Percentiles rank a stretch among this genome's conserved stretches.
These are phyloP conservation scores for Brachyrhaphis roseni DNA, from an alignment of 2,797 vertebrate genomes.

Conservation along the genomic window DNA sequence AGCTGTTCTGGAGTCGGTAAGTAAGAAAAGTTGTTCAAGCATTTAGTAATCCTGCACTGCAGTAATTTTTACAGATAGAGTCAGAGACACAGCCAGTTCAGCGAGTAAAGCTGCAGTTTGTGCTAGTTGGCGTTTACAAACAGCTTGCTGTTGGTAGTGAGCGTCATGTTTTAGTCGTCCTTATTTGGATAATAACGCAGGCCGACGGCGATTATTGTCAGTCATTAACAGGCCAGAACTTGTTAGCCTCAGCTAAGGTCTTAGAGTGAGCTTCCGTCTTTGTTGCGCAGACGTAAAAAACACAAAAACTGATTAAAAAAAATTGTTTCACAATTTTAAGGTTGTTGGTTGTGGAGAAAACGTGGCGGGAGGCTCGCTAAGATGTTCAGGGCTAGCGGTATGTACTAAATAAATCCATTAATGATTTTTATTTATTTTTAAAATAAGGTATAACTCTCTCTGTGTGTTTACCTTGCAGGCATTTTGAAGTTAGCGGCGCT, in stretches of 20 bases:
- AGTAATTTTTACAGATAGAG: background rate
- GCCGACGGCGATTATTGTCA: background rate
- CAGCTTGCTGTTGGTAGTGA: background rate
- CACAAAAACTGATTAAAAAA: background rate
- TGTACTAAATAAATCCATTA: background rate
- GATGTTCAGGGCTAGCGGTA: slow-evolving; percentile 68
- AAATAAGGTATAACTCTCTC: no score
- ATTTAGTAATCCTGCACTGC: background rate
- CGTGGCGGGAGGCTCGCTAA: slow-evolving; percentile 17
- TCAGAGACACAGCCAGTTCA: background rate
- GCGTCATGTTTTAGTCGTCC: background rate
- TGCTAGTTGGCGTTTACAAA: slow-evolving; percentile 2
- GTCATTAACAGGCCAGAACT: no score
- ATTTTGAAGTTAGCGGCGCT: slow-evolving; percentile 86
- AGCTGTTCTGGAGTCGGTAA: background rate
- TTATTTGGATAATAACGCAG: background rate
- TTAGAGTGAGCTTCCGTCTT: background rate
- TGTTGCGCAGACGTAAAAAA: background rate
- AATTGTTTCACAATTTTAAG: background rate
- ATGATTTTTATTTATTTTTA: background rate
- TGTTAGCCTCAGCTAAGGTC: background rate
- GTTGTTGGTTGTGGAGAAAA: background rate
- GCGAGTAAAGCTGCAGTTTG: background rate
- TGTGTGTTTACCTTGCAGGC: slow-evolving; percentile 70
- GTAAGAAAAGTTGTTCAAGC: background rate